Conservation (phyloP, 1,140 invertebrate species). For the Frieseomelitta varia region DNA sequence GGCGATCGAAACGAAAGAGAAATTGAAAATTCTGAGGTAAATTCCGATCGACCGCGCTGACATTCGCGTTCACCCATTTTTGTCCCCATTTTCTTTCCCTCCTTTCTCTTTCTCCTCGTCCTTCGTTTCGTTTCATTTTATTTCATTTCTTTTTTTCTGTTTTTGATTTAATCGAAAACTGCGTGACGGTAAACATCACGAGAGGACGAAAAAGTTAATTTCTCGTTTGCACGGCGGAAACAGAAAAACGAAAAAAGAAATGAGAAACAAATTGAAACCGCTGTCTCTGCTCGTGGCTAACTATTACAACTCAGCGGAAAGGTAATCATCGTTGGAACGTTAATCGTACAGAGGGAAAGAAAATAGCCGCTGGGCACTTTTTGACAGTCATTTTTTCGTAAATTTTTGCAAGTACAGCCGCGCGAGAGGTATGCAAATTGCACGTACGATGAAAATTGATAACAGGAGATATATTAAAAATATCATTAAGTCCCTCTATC, state of each 20-base stretch:
- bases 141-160: neutral
- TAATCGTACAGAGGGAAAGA: neutral
- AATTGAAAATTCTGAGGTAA: neutral
- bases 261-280: neutral
- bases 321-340: neutral
- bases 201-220: slow-evolving; percentile 15
- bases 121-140: neutral
- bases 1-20: neutral
- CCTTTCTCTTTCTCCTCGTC: too few species aligned
- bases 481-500: neutral
- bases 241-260: slow-evolving; percentile 13
- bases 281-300: neutral
- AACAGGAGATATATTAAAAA: neutral
- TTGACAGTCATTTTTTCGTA: neutral
- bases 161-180: slow-evolving; percentile 8
- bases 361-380: neutral
- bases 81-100: neutral
- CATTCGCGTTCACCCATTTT: neutral
- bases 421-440: neutral
- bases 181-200: neutral
- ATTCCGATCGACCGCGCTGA: slow-evolving; percentile 19
- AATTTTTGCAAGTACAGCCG: neutral
- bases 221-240: neutral
- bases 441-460: neutral
- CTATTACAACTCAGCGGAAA: neutral